phyloP scores from a whole-genome alignment of 1,140 invertebrate genomes.

The Zaprionus ornatus region DNA sequence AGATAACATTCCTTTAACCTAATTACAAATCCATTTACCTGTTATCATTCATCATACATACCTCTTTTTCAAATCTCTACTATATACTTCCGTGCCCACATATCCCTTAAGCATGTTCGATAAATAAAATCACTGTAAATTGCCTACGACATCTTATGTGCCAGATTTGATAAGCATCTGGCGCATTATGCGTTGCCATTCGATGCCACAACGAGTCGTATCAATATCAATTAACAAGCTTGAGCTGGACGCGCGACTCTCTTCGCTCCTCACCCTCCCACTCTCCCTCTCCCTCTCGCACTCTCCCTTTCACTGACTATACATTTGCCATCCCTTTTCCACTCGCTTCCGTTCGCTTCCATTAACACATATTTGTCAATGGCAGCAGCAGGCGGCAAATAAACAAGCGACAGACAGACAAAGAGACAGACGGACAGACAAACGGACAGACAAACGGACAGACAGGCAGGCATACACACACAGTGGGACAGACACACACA shows the following conservation, averaged over 20 bases:
- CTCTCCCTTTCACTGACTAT: background rate
- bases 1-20: no score
- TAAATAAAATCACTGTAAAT: background rate
- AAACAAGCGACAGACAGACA: slow-evolving; percentile 7
- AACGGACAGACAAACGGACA: background rate
- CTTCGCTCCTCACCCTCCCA: background rate
- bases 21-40: no score
- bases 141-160: background rate
- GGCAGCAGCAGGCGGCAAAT: slow-evolving; percentile 7
- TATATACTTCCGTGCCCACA: background rate
- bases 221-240: slow-evolving; percentile 61
- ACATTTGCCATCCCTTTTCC: background rate
- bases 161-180: slow-evolving; percentile 22
- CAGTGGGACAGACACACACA: background rate
- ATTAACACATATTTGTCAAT: slow-evolving; percentile 55
- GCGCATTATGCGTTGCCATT: slow-evolving; percentile 36
- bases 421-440: slow-evolving; percentile 1
- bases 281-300: background rate
- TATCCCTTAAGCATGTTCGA: background rate
- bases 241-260: background rate
- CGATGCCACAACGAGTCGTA: slow-evolving; percentile 46
- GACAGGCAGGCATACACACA: background rate
- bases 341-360: slow-evolving; percentile 20
- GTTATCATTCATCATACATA: no score
- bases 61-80: background rate